Percentiles rank a stretch among this genome's conserved stretches.
Conservation (phyloP, 2,113 vertebrate genomes). For the Xenus cinereus region DNA sequence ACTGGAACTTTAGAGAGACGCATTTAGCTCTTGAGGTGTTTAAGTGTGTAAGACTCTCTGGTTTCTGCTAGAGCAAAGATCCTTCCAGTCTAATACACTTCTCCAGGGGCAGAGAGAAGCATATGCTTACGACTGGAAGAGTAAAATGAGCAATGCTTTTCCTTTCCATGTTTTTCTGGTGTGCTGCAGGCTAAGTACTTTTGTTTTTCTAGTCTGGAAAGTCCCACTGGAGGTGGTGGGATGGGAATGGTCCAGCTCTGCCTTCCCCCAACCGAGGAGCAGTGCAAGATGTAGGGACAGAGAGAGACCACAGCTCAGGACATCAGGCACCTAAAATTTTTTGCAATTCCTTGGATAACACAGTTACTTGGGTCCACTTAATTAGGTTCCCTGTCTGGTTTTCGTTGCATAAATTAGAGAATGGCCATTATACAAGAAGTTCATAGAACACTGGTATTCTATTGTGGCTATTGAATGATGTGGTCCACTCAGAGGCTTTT, state of each 20-base stretch:
- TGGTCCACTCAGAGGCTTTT: background rate
- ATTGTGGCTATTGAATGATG: background rate
- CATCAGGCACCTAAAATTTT: background rate
- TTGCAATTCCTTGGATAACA: background rate
- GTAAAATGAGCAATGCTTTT: fast-evolving
- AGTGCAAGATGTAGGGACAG: background rate
- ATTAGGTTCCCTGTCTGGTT: background rate
- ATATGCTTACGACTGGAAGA: background rate
- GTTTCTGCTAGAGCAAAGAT: background rate
- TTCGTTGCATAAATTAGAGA: background rate
- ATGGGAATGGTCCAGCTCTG: background rate
- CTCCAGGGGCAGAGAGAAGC: background rate
- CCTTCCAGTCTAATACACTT: background rate
- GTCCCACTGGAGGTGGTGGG: too few species aligned
- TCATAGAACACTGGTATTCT: background rate
- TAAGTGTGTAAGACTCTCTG: background rate
- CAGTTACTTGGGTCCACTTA: background rate
- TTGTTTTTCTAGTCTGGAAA: background rate
- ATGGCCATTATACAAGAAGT: background rate
- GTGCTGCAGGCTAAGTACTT: background rate
- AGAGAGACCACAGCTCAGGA: background rate
- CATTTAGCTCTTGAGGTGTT: background rate
- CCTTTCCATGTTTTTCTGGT: background rate
- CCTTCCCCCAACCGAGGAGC: background rate
- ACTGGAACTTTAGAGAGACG: background rate